These are phyloP conservation scores for Nephila pilipes DNA, from an alignment of 1,140 invertebrate genomes.

Conservation along the genomic window DNA sequence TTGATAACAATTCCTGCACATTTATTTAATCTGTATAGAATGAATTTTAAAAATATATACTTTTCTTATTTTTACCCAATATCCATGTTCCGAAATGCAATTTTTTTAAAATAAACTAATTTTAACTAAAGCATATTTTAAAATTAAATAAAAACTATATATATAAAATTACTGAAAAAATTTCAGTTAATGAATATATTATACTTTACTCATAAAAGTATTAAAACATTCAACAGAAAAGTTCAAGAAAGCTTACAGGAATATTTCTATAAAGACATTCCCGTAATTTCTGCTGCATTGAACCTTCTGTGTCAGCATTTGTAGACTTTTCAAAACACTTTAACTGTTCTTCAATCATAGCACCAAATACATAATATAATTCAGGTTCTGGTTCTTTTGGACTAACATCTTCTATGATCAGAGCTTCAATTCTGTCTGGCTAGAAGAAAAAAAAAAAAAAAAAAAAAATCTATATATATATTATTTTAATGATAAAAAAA, in stretches of 20 bases:
- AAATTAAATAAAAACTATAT: too few species aligned
- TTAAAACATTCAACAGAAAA: not conserved
- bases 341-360: slow-evolving; percentile 59
- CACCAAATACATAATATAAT: slow-evolving; percentile 60
- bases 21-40: too few species aligned
- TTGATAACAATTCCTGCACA: too few species aligned
- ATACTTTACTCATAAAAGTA: not conserved
- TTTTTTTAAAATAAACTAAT: not conserved
- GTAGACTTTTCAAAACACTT: slow-evolving; percentile 60
- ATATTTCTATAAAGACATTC: slow-evolving; percentile 60
- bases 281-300: slow-evolving; percentile 60
- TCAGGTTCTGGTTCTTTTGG: slow-evolving; percentile 66
- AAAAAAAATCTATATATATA: too few species aligned
- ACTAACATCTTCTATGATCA: slow-evolving; percentile 61
- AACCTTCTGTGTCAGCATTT: slow-evolving; percentile 52
- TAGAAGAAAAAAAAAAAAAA: not conserved
- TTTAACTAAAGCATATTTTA: too few species aligned
- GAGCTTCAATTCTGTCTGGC: slow-evolving; percentile 59
- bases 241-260: slow-evolving; percentile 38
- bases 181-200: not conserved
- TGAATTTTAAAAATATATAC: too few species aligned
- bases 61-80: too few species aligned
- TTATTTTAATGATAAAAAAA: too few species aligned
- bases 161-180: too few species aligned
- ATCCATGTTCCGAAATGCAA: too few species aligned